phyloP scores from a whole-genome alignment of 2,888 invertebrate species.

The Alentia gelatinosa region DNA sequence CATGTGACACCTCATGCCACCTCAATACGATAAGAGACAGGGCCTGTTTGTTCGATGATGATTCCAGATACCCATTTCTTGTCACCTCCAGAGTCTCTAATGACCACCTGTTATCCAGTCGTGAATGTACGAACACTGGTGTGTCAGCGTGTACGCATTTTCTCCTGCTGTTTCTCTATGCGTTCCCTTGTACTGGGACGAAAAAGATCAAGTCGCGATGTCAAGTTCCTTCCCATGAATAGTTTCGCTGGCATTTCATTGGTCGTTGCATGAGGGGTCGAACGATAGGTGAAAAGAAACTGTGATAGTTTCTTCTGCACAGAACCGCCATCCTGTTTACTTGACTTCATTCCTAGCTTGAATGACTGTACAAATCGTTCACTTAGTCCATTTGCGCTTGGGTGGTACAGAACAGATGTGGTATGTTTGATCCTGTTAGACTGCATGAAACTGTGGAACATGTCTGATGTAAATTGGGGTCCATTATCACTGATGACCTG shows the following conservation, averaged over 20 bases:
- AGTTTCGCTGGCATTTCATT: not conserved
- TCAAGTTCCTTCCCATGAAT: not conserved
- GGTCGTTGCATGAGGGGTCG: not conserved
- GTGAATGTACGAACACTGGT: not conserved
- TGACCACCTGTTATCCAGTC: not conserved
- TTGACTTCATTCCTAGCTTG: not conserved
- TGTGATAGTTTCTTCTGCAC: not conserved
- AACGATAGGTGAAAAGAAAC: not conserved
- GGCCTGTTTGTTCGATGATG: not conserved
- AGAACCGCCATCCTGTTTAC: not conserved
- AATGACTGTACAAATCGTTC: not conserved
- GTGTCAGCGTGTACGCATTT: not conserved
- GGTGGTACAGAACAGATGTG: slow-evolving; percentile 7
- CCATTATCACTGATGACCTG: slow-evolving; percentile 67
- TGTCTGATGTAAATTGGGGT: slow-evolving; percentile 63
- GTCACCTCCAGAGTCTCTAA: not conserved
- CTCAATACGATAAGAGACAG: not conserved
- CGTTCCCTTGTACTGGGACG: not conserved
- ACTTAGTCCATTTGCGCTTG: slow-evolving; percentile 11
- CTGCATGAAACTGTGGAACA: slow-evolving; percentile 62
- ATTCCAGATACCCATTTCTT: not conserved
- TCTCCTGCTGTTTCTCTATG: not conserved
- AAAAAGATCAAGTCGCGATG: not conserved
- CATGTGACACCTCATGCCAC: not conserved
- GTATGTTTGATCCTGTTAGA: slow-evolving; percentile 62